phyloP scores from a whole-genome alignment of 2,888 invertebrate genomes.

The Drosophila nr. fundita region DNA sequence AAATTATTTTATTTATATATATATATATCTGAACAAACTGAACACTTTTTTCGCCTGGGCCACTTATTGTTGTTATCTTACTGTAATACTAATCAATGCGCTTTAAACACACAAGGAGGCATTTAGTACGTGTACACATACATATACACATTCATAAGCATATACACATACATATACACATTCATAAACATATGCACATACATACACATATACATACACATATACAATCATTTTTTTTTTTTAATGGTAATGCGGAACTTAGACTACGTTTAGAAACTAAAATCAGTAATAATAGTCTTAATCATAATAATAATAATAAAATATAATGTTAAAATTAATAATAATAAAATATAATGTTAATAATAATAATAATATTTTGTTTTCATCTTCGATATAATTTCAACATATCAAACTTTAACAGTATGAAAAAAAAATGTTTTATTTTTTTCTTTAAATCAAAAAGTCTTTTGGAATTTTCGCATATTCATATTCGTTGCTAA shows the following conservation, averaged over 20 bases:
- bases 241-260: constrained; percentile 4
- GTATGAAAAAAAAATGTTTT: constrained; percentile 31
- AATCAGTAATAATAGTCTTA: constrained; percentile 26
- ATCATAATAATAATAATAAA: constrained; percentile 15
- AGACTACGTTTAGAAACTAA: constrained; percentile 40
- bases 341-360: constrained; percentile 1
- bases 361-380: constrained; percentile 40
- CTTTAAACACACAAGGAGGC: constrained; percentile 17
- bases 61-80: background rate
- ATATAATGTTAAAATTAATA: constrained; percentile 15
- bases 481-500: constrained; percentile 63
- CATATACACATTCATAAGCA: background rate
- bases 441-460: constrained; percentile 37
- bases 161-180: background rate
- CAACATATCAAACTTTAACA: constrained; percentile 38
- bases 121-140: background rate
- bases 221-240: background rate
- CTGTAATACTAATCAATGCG: constrained; percentile 31
- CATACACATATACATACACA: background rate
- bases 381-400: constrained; percentile 34
- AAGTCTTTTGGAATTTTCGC: constrained; percentile 68
- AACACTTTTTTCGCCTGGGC: background rate
- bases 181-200: background rate
- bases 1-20: background rate
- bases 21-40: background rate